Evolutionary conservation across 2,113 vertebrate species (phyloP), one percentile per base, ranked within the genome.

Genomic region (Vireo altiloquus): DNA sequence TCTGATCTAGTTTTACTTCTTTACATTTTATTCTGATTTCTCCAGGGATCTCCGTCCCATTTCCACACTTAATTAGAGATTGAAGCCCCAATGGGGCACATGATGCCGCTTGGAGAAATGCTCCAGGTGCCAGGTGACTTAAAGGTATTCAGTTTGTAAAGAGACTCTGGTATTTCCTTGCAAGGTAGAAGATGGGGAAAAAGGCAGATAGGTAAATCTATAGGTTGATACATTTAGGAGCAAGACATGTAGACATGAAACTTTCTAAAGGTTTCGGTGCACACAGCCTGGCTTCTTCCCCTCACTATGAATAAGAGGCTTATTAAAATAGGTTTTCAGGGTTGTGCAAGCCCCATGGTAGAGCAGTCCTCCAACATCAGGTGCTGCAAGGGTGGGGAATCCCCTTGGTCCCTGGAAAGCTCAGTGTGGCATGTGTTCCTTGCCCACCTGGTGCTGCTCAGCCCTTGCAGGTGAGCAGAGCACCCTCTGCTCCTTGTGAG

Each of bases 341-440:
- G 70, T 52, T 92, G 85, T 56, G 49, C 76, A 79, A 69, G 8
- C 61, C 44, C 27, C 10, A 2, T 59, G 50, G 31, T 69, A n/a
- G 39, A 88, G 35, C 37, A 57, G 50, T 18, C 85, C 46, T 85
- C 57, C 59, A 72, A 3, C 20, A 57, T 13, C 0, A 4, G 49
- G 33, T 75, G 65, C 57, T 82, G 20, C 20, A 25, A 37, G 53
- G 44, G 33, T 3, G 4, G 59, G 54, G 54, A 56, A 66, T 47
- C 16, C 7, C 75, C 59, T 66, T 0, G 0, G 31, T 31, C 33
- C 68, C 31, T 11, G 13, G 31, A 0, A 0, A 84, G 60, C 14
- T 1, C 7, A 3, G 63, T 8, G 20, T 69, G 65, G 69, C 35
- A 12, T 4, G 31, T 44, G 39, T 28, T 83, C 40, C 64, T 39